phyloP scores from a whole-genome alignment of 2,797 vertebrate species.

The Rhadinocentrus ornatus region DNA sequence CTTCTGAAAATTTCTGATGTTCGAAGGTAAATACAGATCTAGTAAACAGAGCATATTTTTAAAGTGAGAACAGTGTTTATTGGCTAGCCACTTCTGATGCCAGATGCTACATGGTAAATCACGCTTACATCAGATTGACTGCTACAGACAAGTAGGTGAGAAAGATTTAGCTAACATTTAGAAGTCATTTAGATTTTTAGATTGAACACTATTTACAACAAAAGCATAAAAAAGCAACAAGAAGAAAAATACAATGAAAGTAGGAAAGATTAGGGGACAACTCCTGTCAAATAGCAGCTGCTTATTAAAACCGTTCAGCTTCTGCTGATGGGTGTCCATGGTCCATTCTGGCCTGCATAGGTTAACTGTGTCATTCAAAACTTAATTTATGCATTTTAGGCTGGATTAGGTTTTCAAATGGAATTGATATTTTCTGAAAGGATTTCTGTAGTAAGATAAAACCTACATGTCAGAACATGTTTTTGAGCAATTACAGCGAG shows the following conservation, averaged over 20 bases:
- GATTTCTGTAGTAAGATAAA: neutral
- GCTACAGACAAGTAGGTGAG: neutral
- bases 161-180: neutral
- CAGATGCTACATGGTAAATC: no score
- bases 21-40: neutral
- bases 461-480: neutral
- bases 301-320: neutral
- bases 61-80: no score
- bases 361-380: neutral
- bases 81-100: no score
- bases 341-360: neutral
- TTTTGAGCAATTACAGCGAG: slow-evolving; percentile 17
- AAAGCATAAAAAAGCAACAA: neutral
- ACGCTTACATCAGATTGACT: no score
- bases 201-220: neutral
- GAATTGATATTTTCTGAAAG: neutral
- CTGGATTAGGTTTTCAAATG: neutral
- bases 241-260: neutral
- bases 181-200: neutral
- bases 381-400: neutral
- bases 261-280: neutral
- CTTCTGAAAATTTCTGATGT: neutral
- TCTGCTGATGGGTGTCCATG: neutral
- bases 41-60: no score
- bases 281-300: neutral